Base-by-base conservation (phyloP, 2,797 vertebrate species). In the Anabas testudineus region DNA sequence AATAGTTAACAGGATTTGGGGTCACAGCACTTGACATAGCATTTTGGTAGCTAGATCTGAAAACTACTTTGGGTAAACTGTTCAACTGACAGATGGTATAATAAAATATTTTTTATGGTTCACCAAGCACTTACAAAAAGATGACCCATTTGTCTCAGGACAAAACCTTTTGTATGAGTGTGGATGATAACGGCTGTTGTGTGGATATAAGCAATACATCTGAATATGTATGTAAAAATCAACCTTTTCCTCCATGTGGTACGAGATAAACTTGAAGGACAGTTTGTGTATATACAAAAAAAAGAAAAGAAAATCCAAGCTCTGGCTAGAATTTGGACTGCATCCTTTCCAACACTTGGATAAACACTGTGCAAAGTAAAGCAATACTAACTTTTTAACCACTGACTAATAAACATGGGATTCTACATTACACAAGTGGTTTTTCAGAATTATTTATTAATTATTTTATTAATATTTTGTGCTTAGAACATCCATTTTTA, bases 381-480 rank as follows among this genome's bases (percentile, higher is more conserved):
- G 71, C 76, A 78, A 80, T 74, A 73, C 49, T 45, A 77, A 46
- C 66, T 78, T 83, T 58, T 82, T 67, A 66, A 80, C 65, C 36
- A 81, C 58, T 78, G 82, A 83, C 69, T 71, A 92, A 94, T 92
- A 92, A 92, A 92, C 39, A 43, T 79, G 57, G 42, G 67, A 81
- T 83, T 86, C 82, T 86, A 73, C 73, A 71, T 71, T 65, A 65
- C 42, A 67, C 48, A 32, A 14, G 55, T 37, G 10, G n/a, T n/a
- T n/a, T n/a, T n/a, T n/a, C n/a, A n/a, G n/a, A n/a, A n/a, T n/a
- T n/a, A n/a, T n/a, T n/a, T n/a, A n/a, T n/a, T n/a, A n/a, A n/a
- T n/a, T n/a, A n/a, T n/a, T n/a, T n/a, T n/a, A n/a, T n/a, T n/a
- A n/a, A n/a, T 4, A 8, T 16, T 16, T 13, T 3, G 3, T 61